Evolutionary conservation across 2,888 invertebrate genomes (phyloP).

Genomic region (Oligia latruncula): DNA sequence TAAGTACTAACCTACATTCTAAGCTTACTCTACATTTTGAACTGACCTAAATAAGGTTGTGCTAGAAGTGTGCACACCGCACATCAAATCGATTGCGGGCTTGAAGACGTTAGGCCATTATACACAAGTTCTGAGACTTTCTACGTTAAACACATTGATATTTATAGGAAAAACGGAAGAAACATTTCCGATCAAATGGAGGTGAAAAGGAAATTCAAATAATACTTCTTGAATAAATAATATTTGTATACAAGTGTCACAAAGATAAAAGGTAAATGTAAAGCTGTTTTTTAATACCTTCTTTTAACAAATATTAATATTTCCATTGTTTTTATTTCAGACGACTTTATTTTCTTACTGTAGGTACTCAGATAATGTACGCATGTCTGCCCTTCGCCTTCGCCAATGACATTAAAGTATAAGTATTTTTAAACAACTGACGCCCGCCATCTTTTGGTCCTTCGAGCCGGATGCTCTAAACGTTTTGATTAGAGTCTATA

Average conservation of each 20-base stretch:
- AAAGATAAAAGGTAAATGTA: too few relatives aligned
- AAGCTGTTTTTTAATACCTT: not conserved
- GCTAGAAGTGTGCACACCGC: conserved; percentile 30
- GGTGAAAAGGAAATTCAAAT: not conserved
- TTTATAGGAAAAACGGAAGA: not conserved
- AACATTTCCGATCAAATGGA: not conserved
- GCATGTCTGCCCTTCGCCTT: conserved; percentile 9
- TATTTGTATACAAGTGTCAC: not conserved
- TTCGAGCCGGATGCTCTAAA: conserved; percentile 53
- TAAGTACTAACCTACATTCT: not conserved
- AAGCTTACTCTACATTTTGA: conserved; percentile 13
- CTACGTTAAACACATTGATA: not conserved
- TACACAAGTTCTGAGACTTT: not conserved
- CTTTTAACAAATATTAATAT: not conserved
- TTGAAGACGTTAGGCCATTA: conserved; percentile 26
- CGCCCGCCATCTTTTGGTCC: conserved; percentile 39
- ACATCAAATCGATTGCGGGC: conserved; percentile 27
- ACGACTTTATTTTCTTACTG: not conserved
- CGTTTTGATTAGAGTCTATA: conserved; percentile 62
- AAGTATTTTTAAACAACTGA: conserved; percentile 36
- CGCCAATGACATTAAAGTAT: conserved; percentile 29
- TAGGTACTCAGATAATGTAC: not conserved
- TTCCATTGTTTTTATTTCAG: not conserved
- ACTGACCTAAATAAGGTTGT: conserved; percentile 27
- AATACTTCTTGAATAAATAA: not conserved